phyloP scores from a whole-genome alignment of 1,140 invertebrate genomes.

The Diachasma alloeum region DNA sequence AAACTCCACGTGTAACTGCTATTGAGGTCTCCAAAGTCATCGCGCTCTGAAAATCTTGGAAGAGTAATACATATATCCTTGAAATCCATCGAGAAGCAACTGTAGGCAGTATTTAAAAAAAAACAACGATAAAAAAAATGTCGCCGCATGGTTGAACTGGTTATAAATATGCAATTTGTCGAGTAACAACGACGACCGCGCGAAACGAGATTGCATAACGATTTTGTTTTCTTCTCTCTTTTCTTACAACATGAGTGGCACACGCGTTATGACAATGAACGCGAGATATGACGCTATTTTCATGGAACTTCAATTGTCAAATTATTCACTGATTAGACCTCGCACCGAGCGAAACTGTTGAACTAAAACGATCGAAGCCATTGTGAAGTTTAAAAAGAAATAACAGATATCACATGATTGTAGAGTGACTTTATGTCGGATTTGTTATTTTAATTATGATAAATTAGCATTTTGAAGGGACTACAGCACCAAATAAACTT shows the following conservation, averaged over 20 bases:
- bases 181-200: slow-evolving; percentile 11
- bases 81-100: neutral
- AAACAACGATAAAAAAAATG: neutral
- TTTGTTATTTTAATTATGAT: slow-evolving; percentile 50
- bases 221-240: slow-evolving; percentile 2
- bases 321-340: neutral
- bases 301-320: neutral
- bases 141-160: neutral
- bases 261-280: slow-evolving; percentile 32
- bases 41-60: neutral
- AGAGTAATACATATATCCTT: neutral
- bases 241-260: slow-evolving; percentile 28
- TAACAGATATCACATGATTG: slow-evolving; percentile 41
- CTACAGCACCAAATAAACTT: slow-evolving; percentile 20
- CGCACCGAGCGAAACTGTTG: too few relatives aligned
- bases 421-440: slow-evolving; percentile 36
- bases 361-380: too few relatives aligned
- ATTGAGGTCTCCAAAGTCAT: neutral
- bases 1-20: neutral
- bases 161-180: slow-evolving; percentile 27
- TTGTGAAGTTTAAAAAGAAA: too few relatives aligned
- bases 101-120: neutral
- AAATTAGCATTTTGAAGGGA: slow-evolving; percentile 48
- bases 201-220: slow-evolving; percentile 27
- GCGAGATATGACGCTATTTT: neutral